These are phyloP conservation scores for Astropecten irregularis DNA, from an alignment of 53 echinoderm and acorn worm species.

Conservation along the genomic window DNA sequence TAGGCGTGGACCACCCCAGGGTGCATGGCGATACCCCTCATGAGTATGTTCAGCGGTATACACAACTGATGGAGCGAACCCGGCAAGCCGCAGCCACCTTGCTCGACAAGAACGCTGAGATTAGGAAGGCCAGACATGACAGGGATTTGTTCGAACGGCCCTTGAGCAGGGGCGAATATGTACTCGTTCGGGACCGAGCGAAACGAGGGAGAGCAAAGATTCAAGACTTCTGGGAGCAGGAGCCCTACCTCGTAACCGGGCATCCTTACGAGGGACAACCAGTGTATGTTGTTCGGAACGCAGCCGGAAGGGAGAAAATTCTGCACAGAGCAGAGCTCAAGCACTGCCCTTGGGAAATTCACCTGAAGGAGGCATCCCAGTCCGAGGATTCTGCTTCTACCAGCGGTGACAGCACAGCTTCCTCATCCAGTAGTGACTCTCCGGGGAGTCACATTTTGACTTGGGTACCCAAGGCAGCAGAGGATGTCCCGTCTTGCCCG, in stretches of 20 bases:
- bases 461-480: background rate
- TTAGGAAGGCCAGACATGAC: background rate
- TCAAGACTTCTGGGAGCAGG: conserved; percentile 7
- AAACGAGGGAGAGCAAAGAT: no score
- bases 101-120: no score
- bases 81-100: no score
- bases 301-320: background rate
- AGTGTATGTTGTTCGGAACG: conserved; percentile 12
- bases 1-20: no score
- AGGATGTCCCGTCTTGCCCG: no score
- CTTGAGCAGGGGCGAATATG: conserved; percentile 33
- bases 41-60: background rate
- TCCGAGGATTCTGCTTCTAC: background rate
- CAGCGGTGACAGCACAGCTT: background rate
- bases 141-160: conserved; percentile 26
- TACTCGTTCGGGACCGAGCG: no score
- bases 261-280: conserved; percentile 16
- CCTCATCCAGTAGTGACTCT: background rate
- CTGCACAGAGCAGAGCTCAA: conserved; percentile 29
- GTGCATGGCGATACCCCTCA: no score
- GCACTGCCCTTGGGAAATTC: conserved; percentile 31
- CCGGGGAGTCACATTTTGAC: background rate
- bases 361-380: no score
- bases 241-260: background rate
- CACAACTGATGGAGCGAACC: background rate